Base-by-base conservation (phyloP, 1,140 invertebrate genomes). In the Ceratosolen solmsi region DNA sequence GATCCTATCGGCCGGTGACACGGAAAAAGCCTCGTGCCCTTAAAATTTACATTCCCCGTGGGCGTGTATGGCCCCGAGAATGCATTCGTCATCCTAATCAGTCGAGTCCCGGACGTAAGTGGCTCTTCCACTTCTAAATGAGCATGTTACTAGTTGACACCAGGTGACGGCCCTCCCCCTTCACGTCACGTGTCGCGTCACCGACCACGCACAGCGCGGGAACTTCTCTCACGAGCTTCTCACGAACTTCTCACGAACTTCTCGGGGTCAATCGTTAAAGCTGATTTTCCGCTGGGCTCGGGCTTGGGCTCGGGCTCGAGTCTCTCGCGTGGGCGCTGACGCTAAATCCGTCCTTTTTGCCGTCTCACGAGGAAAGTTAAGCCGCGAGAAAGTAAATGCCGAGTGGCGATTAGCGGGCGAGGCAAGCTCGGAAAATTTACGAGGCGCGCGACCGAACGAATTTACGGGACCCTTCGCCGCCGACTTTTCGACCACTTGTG, bases 211-310 rank as follows among this genome's bases (percentile, higher is more conserved):
- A 11, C 72, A 46, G 5, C 13, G 7, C 13, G 5, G 13, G 13
- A 46, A 46, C 7, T 46, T 46, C 41, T 54, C 20, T 54, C 51
- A 11, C 51, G 51, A 54, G 51, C 51, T 4, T 20, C 11, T 15
- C 51, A 46, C 5, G 7, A n/a, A 46, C 13, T 46, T 46, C 13
- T n/a, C 54, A 41, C 33, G 11, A 22, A 36, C 30, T 60, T 41
- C 25, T 15, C 20, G 46, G 17, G 51, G 30, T 74, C 56, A n/a
- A 54, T 80, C 71, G 58, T 80, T 68, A 80, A n/a, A n/a, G 79
- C 68, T n/a, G n/a, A n/a, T n/a, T n/a, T n/a, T n/a, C n/a, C n/a
- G n/a, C n/a, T n/a, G n/a, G n/a, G n/a, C n/a, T n/a, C n/a, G n/a
- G n/a, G n/a, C n/a, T n/a, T n/a, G n/a, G n/a, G 68, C 72, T 60